Evolutionary conservation across 2,888 invertebrate genomes (phyloP).

Genomic region (Torymus texanus): DNA sequence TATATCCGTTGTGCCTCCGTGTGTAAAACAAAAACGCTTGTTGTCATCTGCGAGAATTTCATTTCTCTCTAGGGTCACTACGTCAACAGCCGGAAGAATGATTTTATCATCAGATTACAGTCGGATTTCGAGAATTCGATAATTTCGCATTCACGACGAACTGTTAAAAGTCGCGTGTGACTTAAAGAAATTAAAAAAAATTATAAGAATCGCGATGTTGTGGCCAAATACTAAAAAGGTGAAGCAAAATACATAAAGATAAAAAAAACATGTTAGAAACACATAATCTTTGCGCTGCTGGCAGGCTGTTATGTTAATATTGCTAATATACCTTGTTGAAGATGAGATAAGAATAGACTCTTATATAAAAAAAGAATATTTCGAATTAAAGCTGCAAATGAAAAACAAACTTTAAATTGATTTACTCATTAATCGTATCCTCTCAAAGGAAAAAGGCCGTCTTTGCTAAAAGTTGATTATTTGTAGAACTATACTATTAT

Average conservation of each 20-base stretch:
- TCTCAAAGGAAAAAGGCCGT: conserved; percentile 62
- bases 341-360: conserved; percentile 70
- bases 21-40: conserved; percentile 55
- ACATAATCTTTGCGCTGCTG: conserved; percentile 70
- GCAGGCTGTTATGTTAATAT: conserved; percentile 74
- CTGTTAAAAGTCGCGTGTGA: conserved; percentile 54
- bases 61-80: conserved; percentile 45
- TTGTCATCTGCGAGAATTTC: conserved; percentile 54
- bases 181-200: conserved; percentile 49
- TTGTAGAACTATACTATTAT: conserved; percentile 61
- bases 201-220: conserved; percentile 52
- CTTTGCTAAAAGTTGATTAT: conserved; percentile 69
- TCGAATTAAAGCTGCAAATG: conserved; percentile 65
- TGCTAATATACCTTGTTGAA: conserved; percentile 73
- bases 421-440: conserved; percentile 64
- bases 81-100: conserved; percentile 42
- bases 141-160: conserved; percentile 57
- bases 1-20: conserved; percentile 58
- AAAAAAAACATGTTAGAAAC: conserved; percentile 55
- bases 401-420: conserved; percentile 61
- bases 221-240: conserved; percentile 59
- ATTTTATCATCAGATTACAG: conserved; percentile 36
- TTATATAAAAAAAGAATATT: conserved; percentile 67
- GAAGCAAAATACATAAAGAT: conserved; percentile 58
- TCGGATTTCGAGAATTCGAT: conserved; percentile 49